These are phyloP conservation scores for Ciconia stormi DNA, from an alignment of 2,113 vertebrate species.

Conservation along the genomic window DNA sequence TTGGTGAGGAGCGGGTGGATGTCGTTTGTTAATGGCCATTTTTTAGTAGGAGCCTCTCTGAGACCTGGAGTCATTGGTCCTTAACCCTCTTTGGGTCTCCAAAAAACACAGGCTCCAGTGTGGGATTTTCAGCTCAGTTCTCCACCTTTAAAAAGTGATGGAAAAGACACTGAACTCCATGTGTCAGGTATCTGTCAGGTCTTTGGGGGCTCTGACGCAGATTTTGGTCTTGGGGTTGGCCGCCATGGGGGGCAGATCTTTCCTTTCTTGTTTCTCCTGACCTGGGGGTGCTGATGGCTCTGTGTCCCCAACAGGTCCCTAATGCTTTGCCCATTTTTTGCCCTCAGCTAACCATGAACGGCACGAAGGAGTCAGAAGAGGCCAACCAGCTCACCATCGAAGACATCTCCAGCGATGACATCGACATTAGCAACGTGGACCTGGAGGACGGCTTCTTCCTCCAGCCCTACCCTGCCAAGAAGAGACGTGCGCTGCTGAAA, in stretches of 20 bases:
- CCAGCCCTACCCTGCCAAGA: slow-evolving; percentile 88
- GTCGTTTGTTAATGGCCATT: neutral
- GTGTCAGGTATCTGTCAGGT: neutral
- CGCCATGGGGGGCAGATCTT: neutral
- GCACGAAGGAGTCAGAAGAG: slow-evolving; percentile 83
- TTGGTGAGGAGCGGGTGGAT: neutral
- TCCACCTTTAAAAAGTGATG: neutral
- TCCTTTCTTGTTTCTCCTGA: neutral
- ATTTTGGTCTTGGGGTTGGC: neutral
- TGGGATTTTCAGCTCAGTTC: neutral
- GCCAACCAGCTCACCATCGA: slow-evolving; percentile 86
- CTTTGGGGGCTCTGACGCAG: neutral
- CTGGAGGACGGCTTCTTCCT: slow-evolving; percentile 87
- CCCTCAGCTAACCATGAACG: slow-evolving; percentile 84
- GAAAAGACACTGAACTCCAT: neutral
- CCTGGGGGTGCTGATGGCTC: neutral
- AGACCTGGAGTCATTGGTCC: neutral
- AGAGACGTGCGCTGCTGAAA: slow-evolving; percentile 86
- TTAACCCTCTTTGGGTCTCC: neutral
- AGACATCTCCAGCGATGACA: slow-evolving; percentile 85
- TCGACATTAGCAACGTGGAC: slow-evolving; percentile 77
- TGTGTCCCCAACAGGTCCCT: neutral
- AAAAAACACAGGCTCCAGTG: neutral
- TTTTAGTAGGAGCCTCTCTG: neutral
- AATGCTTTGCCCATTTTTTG: neutral